phyloP scores from a whole-genome alignment of 2,888 invertebrate genomes.

The Lamproptera curius region DNA sequence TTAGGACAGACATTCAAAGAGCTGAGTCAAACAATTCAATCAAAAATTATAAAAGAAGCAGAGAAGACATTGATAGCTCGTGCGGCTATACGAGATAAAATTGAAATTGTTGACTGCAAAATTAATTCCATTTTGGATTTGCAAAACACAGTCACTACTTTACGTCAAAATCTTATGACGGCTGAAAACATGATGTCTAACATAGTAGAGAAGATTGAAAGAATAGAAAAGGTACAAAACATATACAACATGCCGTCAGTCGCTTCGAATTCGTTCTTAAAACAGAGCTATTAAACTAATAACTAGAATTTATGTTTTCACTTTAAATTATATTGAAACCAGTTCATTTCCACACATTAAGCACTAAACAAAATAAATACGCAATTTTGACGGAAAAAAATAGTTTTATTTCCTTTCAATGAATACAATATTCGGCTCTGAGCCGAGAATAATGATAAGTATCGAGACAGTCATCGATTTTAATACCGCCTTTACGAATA shows the following conservation, averaged over 20 bases:
- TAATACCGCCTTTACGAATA: conserved; percentile 25
- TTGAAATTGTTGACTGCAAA: conserved; percentile 48
- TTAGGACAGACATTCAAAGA: conserved; percentile 53
- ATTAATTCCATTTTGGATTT: conserved; percentile 51
- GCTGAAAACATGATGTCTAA: conserved; percentile 37
- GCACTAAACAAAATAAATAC: background rate
- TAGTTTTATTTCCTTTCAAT: conserved; percentile 12
- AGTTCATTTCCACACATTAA: too few relatives aligned
- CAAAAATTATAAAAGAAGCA: conserved; percentile 45
- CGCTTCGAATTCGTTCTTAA: too few relatives aligned
- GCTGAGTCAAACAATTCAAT: conserved; percentile 44
- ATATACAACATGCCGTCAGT: conserved; percentile 7
- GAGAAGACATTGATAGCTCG: conserved; percentile 39
- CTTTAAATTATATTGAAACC: too few relatives aligned
- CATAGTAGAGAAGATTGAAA: conserved; percentile 43
- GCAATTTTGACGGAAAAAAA: conserved; percentile 11
- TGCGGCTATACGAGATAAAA: conserved; percentile 42
- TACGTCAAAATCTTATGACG: conserved; percentile 39
- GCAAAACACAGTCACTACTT: conserved; percentile 38
- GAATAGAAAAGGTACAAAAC: conserved; percentile 33
- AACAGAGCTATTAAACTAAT: too few relatives aligned
- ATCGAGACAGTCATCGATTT: conserved; percentile 26
- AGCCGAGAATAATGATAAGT: conserved; percentile 48
- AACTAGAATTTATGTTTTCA: too few relatives aligned
- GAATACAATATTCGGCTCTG: conserved; percentile 43